phyloP scores from a whole-genome alignment of 2,797 vertebrate species.

The Scolopax bukidnonensis region DNA sequence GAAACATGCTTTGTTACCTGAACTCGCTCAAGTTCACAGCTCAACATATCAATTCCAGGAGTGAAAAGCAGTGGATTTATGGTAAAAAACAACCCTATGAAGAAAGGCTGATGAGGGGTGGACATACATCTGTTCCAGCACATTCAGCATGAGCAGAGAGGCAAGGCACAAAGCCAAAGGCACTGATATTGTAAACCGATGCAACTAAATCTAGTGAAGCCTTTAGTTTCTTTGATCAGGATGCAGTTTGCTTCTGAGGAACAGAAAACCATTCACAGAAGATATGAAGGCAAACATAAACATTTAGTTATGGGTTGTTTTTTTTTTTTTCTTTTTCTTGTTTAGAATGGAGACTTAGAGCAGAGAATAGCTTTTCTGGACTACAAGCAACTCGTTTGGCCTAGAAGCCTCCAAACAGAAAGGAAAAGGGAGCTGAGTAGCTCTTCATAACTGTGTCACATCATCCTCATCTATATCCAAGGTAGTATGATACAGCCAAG shows the following conservation, averaged over 20 bases:
- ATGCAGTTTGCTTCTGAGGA: not conserved
- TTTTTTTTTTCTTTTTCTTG: too few species aligned
- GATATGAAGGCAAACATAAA: not conserved
- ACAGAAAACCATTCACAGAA: not conserved
- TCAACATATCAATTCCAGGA: not conserved
- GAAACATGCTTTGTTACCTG: not conserved
- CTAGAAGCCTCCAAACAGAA: not conserved
- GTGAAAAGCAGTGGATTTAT: not conserved
- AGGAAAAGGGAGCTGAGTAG: not conserved
- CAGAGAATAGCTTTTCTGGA: not conserved
- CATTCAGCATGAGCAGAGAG: not conserved
- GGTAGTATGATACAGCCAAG: not conserved
- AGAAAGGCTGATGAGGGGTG: not conserved
- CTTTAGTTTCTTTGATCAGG: not conserved
- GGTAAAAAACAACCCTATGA: not conserved
- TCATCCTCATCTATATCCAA: not conserved
- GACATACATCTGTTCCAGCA: not conserved
- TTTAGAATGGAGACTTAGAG: not conserved
- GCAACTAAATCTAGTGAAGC: not conserved
- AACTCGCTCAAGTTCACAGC: not conserved
- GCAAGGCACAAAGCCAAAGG: not conserved
- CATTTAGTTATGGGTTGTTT: not conserved
- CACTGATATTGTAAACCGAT: not conserved
- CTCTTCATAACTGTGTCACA: not conserved
- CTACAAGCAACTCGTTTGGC: not conserved